Base-by-base conservation (phyloP, 1,140 invertebrate genomes). In the Intoshia linei region DNA sequence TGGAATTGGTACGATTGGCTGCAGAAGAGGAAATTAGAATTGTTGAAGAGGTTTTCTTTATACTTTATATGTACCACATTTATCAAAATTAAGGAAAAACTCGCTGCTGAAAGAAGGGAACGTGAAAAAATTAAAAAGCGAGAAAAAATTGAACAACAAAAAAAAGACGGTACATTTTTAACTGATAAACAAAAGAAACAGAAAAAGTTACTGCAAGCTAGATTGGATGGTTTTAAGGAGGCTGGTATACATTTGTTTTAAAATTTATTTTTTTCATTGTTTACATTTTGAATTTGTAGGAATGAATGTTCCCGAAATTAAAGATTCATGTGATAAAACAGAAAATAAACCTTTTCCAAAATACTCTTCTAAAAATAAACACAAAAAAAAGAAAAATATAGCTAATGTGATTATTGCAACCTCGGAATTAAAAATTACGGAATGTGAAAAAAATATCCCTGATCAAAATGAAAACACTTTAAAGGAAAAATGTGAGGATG, bases 61-160 rank as follows among this genome's bases (percentile, higher is more conserved):
- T n/a, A n/a, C n/a, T n/a, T n/a, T n/a, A n/a, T n/a, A n/a, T n/a
- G n/a, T n/a, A n/a, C n/a, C n/a, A n/a, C n/a, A n/a, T n/a, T n/a
- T n/a, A n/a, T n/a, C 68, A 74, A 52, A 23, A 22, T 29, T 19
- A 34, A 60, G 52, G 50, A 50, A 49, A 41, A 46, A 23, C 15
- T 50, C 14, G 52, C 79, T 78, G 55, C 57, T 40, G 51, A 63
- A 44, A 65, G 66, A 36, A 83, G 79, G 51, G 72, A 81, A 46
- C 69, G 66, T 42, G 79, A 79, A 50, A 93, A 90, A 50, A 67
- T 75, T 46, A 83, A 81, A 49, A 78, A 90, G 61, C 87, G 87
- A 46, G 79, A 87, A 49, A 67, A 72, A 39, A 78, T 74, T 55
- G 76, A 83, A 51, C 65, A 74, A 48, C 56, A 84, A 24, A 90